phyloP scores from a whole-genome alignment of 2,888 invertebrate genomes.

The Octodonta nipae region DNA sequence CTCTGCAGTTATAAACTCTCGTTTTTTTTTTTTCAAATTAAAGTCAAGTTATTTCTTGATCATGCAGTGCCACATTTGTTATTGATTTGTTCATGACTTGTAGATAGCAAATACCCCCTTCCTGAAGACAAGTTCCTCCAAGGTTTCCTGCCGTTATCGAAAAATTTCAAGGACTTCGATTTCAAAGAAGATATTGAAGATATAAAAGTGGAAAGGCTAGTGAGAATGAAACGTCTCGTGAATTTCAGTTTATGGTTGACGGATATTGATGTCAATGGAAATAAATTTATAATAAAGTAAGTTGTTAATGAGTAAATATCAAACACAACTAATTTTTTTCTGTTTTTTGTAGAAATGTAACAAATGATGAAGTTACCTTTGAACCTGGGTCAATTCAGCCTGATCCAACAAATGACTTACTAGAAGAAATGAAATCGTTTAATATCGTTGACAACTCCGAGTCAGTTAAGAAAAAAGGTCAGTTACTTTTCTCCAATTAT shows the following conservation, averaged over 20 bases:
- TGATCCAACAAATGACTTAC: constrained; percentile 39
- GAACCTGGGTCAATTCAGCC: constrained; percentile 35
- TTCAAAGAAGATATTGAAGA: constrained; percentile 37
- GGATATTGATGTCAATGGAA: constrained; percentile 34
- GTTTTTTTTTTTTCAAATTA: constrained; percentile 6
- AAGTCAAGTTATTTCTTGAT: no score
- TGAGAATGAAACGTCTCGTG: constrained; percentile 40
- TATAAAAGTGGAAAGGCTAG: constrained; percentile 33
- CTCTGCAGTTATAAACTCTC: background rate
- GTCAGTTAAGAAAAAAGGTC: constrained; percentile 19
- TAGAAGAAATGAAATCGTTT: constrained; percentile 43
- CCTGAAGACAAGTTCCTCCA: constrained; percentile 69
- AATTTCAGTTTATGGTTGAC: constrained; percentile 40
- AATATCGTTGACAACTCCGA: constrained; percentile 28
- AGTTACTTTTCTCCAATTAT: constrained; percentile 4
- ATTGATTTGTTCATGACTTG: constrained; percentile 11
- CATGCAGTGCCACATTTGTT: no score
- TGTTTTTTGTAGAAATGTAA: constrained; percentile 21
- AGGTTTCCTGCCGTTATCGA: constrained; percentile 62
- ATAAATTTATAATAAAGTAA: constrained; percentile 29
- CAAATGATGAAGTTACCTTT: constrained; percentile 26
- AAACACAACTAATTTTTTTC: no score
- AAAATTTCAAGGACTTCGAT: constrained; percentile 43
- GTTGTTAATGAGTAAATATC: constrained; percentile 7
- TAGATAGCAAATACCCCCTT: constrained; percentile 53